phyloP scores from a whole-genome alignment of 2,113 vertebrate species.

The Oryctolagus cuniculus region DNA sequence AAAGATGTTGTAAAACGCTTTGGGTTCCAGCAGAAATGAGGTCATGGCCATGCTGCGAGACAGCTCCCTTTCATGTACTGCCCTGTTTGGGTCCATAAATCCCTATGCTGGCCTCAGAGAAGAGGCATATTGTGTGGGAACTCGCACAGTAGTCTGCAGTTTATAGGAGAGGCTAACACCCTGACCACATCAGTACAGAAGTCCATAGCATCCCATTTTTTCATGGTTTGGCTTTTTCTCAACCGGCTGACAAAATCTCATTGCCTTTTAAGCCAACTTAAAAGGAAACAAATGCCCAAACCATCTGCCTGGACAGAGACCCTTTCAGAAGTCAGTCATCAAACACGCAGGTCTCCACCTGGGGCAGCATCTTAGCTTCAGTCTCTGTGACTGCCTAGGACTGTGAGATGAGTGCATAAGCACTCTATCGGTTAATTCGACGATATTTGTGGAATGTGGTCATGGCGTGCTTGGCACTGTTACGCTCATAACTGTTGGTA shows the following conservation, averaged over 20 bases:
- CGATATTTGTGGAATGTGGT: not conserved
- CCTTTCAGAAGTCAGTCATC: constrained; percentile 23
- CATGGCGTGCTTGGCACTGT: not conserved
- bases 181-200: not conserved
- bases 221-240: constrained; percentile 52
- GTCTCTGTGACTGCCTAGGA: not conserved
- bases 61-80: not conserved
- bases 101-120: not conserved
- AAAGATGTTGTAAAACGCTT: constrained; percentile 72
- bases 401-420: not conserved
- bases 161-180: not conserved
- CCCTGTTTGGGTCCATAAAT: constrained; percentile 65
- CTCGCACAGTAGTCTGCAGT: not conserved
- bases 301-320: constrained; percentile 59
- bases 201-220: not conserved
- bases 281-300: constrained; percentile 4
- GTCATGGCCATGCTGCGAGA: constrained; percentile 42
- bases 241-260: not conserved
- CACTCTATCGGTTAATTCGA: not conserved
- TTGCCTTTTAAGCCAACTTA: constrained; percentile 40
- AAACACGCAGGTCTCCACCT: not conserved
- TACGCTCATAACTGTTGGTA: not conserved
- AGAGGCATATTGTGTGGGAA: not conserved
- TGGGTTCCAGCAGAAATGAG: constrained; percentile 67
- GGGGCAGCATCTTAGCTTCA: not conserved